phyloP scores from a whole-genome alignment of 2,888 invertebrate species.

The Clitarchus hookeri region DNA sequence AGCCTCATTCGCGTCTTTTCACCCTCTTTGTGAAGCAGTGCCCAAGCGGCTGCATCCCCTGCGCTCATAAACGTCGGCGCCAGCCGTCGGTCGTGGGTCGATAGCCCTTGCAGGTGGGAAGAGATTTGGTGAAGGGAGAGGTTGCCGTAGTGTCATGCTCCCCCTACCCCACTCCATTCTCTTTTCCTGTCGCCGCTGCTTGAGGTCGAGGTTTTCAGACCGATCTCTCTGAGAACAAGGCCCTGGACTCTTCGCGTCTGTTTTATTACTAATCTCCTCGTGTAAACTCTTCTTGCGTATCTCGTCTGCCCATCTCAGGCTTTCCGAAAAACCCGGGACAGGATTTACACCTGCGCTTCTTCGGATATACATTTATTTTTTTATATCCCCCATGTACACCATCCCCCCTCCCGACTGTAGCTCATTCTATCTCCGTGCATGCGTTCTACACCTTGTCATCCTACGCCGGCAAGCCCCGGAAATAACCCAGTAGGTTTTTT shows the following conservation, averaged over 20 bases:
- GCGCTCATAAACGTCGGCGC: neutral
- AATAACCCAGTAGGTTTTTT: neutral
- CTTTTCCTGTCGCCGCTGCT: neutral
- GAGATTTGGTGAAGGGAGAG: too few relatives aligned
- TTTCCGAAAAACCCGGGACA: neutral
- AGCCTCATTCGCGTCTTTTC: too few relatives aligned
- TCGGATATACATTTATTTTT: neutral
- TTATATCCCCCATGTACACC: neutral
- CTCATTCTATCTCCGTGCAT: neutral
- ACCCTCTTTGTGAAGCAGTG: too few relatives aligned
- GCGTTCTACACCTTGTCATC: neutral
- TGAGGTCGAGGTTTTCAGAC: neutral
- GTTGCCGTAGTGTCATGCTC: neutral
- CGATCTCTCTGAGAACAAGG: neutral
- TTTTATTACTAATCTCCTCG: neutral
- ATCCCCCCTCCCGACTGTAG: neutral
- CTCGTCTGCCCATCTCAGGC: neutral
- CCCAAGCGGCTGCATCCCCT: too few relatives aligned
- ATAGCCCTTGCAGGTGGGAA: too few relatives aligned
- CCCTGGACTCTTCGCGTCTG: slow-evolving; percentile 7
- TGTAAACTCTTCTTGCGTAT: neutral
- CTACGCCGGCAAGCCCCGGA: neutral
- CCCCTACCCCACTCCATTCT: neutral
- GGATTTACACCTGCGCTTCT: neutral
- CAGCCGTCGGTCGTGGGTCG: neutral